Evolutionary conservation across 2,888 invertebrate species (phyloP), one percentile per base, ranked within the genome.

Genomic region (Coecobrya sp.): DNA sequence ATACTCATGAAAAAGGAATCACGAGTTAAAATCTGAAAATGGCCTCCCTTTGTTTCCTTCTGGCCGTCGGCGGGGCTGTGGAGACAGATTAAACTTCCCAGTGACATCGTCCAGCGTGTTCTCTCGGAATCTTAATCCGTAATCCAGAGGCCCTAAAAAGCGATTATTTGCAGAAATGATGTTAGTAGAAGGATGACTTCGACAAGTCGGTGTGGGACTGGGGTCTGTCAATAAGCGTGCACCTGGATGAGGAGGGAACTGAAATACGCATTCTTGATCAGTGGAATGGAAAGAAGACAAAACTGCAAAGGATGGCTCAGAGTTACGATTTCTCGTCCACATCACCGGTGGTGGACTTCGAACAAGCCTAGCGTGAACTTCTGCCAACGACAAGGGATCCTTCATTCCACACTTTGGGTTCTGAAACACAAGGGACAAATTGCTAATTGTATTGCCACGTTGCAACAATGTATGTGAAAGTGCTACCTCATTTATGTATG

Each of bases 311-410:
- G 94, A 94, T 27, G 95, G 95, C 86, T 95, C 95, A 0, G 95
- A 95, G 90, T 94, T 95, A 13, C 94, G 59, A 49, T 93, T 94
- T 45, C 93, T 88, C 0, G 94, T 95, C 95, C 95, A 95, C 95
- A 95, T 94, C 3, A 95, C 94, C 8, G 95, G 95, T 7, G 95
- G 95, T n/a, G 95, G 95, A 89, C 94, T 94, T 5, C 95, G 94
- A 8, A 95, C 94, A 8, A 95, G 93, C 25, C 95, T 52, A 8
- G 95, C 95, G 70, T 95, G 95, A 52, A 95, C 94, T 88, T 95
- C 95, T 0, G 94, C 93, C 25, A 95, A 59, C 0, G 94, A 89
- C 16, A 95, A 22, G 22, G 95, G 95, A 92, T 95, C 94, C 55
- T 94, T 93, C 86, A 91, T 91, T 13, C 91, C 68, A 52, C 91